Evolutionary conservation across 2,797 vertebrate genomes (phyloP).

Genomic region (Tympanoctomys barrerae): DNA sequence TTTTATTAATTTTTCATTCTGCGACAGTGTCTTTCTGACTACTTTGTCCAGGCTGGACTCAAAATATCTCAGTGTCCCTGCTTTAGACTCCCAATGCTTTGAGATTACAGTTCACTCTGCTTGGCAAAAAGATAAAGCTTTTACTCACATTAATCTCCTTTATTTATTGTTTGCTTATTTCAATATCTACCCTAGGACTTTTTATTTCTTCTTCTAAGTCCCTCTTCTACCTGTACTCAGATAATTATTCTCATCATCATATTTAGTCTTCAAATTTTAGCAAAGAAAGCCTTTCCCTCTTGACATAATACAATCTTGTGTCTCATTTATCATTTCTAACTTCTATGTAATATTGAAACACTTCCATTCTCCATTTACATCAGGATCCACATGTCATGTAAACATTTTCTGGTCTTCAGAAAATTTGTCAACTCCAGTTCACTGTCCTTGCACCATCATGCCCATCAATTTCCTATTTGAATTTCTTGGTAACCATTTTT

Average conservation of each 20-base stretch:
- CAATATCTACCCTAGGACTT: neutral
- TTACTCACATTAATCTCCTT: neutral
- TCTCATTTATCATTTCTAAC: neutral
- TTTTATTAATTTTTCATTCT: neutral
- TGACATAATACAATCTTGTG: neutral
- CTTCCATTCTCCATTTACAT: neutral
- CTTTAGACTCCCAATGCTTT: neutral
- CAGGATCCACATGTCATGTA: neutral
- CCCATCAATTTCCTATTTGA: neutral
- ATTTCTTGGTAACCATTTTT: neutral
- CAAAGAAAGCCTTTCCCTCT: neutral
- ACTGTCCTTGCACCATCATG: neutral
- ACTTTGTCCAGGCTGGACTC: neutral
- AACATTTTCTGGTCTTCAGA: neutral
- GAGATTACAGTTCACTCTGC: neutral
- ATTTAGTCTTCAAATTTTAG: neutral
- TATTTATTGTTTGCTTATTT: neutral
- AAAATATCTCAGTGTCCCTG: neutral
- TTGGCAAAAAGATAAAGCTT: neutral
- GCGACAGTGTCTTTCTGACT: neutral
- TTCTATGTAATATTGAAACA: constrained; percentile 28
- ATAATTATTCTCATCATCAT: neutral
- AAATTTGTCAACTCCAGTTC: neutral
- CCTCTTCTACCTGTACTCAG: neutral
- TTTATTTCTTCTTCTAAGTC: neutral